Evolutionary conservation across 2,113 vertebrate genomes (phyloP), one percentile per base, ranked within the genome.

Genomic region (Pionites leucogaster): DNA sequence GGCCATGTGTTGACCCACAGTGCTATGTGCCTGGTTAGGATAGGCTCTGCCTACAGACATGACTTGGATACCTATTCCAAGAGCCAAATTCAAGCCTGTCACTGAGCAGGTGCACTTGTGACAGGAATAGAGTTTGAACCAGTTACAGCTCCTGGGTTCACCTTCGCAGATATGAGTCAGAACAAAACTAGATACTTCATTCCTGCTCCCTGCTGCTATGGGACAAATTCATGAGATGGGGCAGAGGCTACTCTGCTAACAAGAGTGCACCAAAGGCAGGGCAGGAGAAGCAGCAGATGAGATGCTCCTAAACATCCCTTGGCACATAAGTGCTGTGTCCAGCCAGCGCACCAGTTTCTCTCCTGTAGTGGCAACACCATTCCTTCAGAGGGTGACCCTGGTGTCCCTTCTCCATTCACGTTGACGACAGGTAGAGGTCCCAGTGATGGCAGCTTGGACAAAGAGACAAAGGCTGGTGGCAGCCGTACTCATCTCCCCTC

Each of bases 401-500:
- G 12, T 44, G 39, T 42, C 62, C 60, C 8, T 14, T 17, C 16
- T 59, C 44, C 20, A 6, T 63, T 67, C 69, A 6, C 14, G 10
- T 7, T 44, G 49, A 75, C 13, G 24, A 50, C 42, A 71, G 25
- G 3, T 2, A 6, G 39, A 60, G 2, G 10, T 69, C 29, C 44
- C 35, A 42, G 4, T 31, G 25, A 23, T 17, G 41, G 39, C 41
- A 65, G 33, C 42, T 64, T 33, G 82, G 53, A 55, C 33, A 63
- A 44, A 49, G 44, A 60, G 39, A 44, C 7, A 50, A 65, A 41
- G 14, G 9, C 5, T 80, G 62, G 9, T 27, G 59, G 42, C 27
- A 44, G 10, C 14, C 10, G 7, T 44, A 35, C 23, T 59, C 18
- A 28, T 33, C 2, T 3, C 2, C 1, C 15, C 6, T 67, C 10